Base-by-base conservation (phyloP, 2,113 vertebrate genomes). In the Cyprinodon brontotheroides region DNA sequence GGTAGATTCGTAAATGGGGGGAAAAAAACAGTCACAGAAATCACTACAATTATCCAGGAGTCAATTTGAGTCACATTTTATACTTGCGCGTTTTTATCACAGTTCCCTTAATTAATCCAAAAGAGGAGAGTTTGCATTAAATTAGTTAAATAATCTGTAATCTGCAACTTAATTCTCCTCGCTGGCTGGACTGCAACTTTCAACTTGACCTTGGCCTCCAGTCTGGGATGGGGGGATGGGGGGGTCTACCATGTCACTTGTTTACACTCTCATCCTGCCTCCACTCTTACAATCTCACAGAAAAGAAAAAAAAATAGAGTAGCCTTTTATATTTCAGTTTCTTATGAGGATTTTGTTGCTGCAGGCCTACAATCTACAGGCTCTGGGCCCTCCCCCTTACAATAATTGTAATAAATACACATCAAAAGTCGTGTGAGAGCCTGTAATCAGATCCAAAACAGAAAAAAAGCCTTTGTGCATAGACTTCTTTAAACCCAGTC, bases 171-270 rank as follows among this genome's bases (percentile, higher is more conserved):
- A 29, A 29, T 29, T 29, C 29, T n/a, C 6, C 17, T 57, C 17
- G 15, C 48, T 93, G 96, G 94, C 93, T 91, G 93, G 95, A 93
- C 94, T 89, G 87, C 90, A 94, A 82, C 95, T 96, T 98, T 98
- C 96, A 98, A 96, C 98, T 99, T 99, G 98, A 99, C 97, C 97
- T 99, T 99, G 97, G 96, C 96, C 96, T 96, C 95, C 82, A 83
- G 94, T 92, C 92, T 37, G 12, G 36, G 20, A 29, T 47, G 57
- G 63, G 40, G 65, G 41, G 62, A 60, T 17, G 36, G 64, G 60
- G 65, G 40, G 36, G 60, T 47, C 68, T 50, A 81, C 78, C 74
- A 83, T 76, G 75, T 73, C 43, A n/a, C 8, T 15, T 63, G 50
- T 72, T 77, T 69, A 81, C 59, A 17, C 13, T 43, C 20, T 43